phyloP scores from a whole-genome alignment of 2,113 vertebrate species.

The Misgurnus mizolepis region DNA sequence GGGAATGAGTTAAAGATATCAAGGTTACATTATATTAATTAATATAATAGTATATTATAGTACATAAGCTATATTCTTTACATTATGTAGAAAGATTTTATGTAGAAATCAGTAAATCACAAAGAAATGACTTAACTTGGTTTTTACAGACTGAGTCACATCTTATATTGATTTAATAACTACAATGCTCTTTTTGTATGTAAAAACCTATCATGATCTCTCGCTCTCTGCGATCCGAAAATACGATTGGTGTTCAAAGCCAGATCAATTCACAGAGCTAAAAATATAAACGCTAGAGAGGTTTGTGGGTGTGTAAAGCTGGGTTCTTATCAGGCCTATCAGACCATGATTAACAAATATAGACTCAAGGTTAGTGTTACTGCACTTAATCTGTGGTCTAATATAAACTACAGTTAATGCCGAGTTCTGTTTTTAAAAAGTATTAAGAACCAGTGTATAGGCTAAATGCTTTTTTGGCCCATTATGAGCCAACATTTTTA shows the following conservation, averaged over 20 bases:
- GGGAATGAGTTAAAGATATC: too few relatives aligned
- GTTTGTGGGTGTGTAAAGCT: slow-evolving; percentile 26
- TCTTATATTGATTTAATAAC: too few relatives aligned
- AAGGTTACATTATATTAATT: too few relatives aligned
- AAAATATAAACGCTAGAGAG: slow-evolving; percentile 19
- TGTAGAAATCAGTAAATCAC: too few relatives aligned
- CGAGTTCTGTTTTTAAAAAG: background rate
- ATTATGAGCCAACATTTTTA: background rate
- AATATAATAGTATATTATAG: too few relatives aligned
- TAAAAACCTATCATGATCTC: background rate
- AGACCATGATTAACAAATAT: slow-evolving; percentile 19
- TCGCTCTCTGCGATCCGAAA: background rate
- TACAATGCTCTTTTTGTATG: background rate
- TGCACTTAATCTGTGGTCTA: slow-evolving; percentile 5
- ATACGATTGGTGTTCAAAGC: slow-evolving; percentile 4
- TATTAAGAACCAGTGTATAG: background rate
- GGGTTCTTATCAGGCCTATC: background rate
- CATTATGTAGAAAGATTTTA: too few relatives aligned
- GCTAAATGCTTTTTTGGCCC: too few relatives aligned
- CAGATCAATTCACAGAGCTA: slow-evolving; percentile 11
- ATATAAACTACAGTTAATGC: slow-evolving; percentile 14
- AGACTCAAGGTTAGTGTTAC: slow-evolving; percentile 20
- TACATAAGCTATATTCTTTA: too few relatives aligned
- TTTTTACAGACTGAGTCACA: too few relatives aligned
- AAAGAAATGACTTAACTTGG: too few relatives aligned